phyloP scores from a whole-genome alignment of 2,113 vertebrate species.

The Calyptomena viridis region DNA sequence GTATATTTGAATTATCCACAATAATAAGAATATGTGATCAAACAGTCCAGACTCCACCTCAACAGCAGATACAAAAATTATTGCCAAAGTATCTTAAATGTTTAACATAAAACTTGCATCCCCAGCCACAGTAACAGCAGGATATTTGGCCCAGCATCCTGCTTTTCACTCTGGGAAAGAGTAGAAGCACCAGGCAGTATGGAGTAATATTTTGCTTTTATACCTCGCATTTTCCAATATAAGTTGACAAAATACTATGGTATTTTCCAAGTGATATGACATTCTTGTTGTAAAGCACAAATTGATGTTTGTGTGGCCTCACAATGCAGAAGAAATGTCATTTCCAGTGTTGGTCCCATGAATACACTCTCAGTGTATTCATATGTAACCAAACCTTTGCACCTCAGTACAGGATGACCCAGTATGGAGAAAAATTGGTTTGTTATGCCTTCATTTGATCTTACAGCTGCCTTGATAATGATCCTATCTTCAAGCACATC shows the following conservation, averaged over 20 bases:
- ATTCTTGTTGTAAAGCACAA: neutral
- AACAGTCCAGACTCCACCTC: neutral
- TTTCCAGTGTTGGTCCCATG: neutral
- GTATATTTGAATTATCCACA: neutral
- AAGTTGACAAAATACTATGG: neutral
- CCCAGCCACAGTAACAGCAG: neutral
- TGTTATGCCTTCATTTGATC: neutral
- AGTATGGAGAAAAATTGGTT: neutral
- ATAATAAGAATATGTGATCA: neutral
- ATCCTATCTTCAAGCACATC: neutral
- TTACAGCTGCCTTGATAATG: neutral
- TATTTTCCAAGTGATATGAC: neutral
- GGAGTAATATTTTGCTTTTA: neutral
- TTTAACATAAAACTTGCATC: neutral
- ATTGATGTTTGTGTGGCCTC: neutral
- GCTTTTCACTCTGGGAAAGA: neutral
- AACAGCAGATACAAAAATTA: neutral
- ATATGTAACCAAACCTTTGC: neutral
- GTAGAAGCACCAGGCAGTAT: neutral
- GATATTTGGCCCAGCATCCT: neutral
- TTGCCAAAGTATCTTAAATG: neutral
- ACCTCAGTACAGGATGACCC: neutral
- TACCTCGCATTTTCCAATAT: neutral
- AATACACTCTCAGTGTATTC: neutral
- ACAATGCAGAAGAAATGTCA: neutral